A percentile compares a stretch with the other conserved stretches of the same genome.
Conservation (phyloP, 2,888 invertebrate genomes). For the Drosophila birchii region DNA sequence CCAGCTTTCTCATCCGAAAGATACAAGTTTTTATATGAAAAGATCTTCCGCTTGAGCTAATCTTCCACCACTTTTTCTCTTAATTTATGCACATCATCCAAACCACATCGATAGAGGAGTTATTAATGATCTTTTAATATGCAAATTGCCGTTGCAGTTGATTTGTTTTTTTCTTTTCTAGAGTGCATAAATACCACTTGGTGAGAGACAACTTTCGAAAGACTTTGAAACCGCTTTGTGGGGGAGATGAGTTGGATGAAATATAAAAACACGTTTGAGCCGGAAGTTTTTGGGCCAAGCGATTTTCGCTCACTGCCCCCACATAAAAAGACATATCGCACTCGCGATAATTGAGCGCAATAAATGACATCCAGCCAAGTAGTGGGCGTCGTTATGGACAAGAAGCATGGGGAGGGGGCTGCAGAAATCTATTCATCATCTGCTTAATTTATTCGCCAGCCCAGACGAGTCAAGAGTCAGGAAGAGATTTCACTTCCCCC, state of each 20-base stretch:
- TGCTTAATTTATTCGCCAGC: slow-evolving; percentile 33
- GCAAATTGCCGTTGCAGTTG: slow-evolving; percentile 28
- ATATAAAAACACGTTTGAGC: slow-evolving; percentile 28
- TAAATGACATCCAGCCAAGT: slow-evolving; percentile 31
- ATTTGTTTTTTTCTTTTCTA: slow-evolving; percentile 21
- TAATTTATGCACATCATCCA: slow-evolving; percentile 33
- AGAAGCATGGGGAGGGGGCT: not conserved
- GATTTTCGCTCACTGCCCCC: slow-evolving; percentile 12
- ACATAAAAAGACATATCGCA: slow-evolving; percentile 11
- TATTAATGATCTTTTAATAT: slow-evolving; percentile 38
- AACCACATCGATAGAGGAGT: slow-evolving; percentile 11
- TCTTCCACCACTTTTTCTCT: slow-evolving; percentile 8
- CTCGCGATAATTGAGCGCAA: slow-evolving; percentile 41
- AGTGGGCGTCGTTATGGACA: slow-evolving; percentile 30
- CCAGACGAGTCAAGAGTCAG: slow-evolving; percentile 26
- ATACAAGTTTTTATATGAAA: not conserved
- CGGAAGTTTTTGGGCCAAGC: slow-evolving; percentile 27
- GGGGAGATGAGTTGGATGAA: slow-evolving; percentile 14
- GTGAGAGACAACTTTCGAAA: slow-evolving; percentile 42
- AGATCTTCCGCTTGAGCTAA: slow-evolving; percentile 9
- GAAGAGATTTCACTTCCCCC: slow-evolving; percentile 31
- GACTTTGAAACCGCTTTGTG: slow-evolving; percentile 36
- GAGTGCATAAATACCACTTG: slow-evolving; percentile 19
- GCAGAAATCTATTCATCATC: slow-evolving; percentile 25
- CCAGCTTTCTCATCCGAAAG: not conserved